These are phyloP conservation scores for Hydrocynus forskahlii DNA, from an alignment of 2,797 vertebrate species.

Conservation along the genomic window DNA sequence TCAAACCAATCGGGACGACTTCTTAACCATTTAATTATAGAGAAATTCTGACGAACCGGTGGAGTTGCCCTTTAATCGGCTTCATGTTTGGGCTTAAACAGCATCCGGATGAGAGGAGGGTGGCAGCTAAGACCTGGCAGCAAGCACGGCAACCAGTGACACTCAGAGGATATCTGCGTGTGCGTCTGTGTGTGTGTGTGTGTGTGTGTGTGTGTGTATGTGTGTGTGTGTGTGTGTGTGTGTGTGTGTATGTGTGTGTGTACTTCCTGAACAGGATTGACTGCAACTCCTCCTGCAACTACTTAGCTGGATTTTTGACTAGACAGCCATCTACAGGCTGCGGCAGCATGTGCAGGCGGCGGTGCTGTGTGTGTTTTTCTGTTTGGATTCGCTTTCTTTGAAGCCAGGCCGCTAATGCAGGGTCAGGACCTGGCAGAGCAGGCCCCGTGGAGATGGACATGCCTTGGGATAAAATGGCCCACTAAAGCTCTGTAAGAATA, in stretches of 20 bases:
- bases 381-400: conserved; percentile 48
- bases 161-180: conserved; percentile 62
- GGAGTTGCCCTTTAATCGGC: conserved; percentile 34
- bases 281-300: conserved; percentile 35
- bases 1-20: too few species aligned
- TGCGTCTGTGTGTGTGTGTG: conserved; percentile 10
- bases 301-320: conserved; percentile 53
- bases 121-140: conserved; percentile 61
- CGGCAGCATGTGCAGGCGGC: conserved; percentile 43
- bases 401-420: conserved; percentile 58
- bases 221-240: conserved; percentile 20
- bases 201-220: too few species aligned
- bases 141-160: conserved; percentile 66
- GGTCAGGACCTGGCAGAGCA: conserved; percentile 54
- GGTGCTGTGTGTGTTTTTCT: conserved; percentile 20
- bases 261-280: conserved; percentile 25
- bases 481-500: conserved; percentile 53
- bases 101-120: conserved; percentile 59
- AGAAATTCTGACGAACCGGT: too few species aligned
- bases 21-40: too few species aligned
- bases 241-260: conserved; percentile 4
- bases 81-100: conserved; percentile 62
- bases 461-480: conserved; percentile 60
- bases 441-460: conserved; percentile 55
- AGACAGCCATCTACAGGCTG: conserved; percentile 60